These are phyloP conservation scores for Cromileptes altivelis DNA, from an alignment of 2,113 vertebrate genomes.

Conservation along the genomic window DNA sequence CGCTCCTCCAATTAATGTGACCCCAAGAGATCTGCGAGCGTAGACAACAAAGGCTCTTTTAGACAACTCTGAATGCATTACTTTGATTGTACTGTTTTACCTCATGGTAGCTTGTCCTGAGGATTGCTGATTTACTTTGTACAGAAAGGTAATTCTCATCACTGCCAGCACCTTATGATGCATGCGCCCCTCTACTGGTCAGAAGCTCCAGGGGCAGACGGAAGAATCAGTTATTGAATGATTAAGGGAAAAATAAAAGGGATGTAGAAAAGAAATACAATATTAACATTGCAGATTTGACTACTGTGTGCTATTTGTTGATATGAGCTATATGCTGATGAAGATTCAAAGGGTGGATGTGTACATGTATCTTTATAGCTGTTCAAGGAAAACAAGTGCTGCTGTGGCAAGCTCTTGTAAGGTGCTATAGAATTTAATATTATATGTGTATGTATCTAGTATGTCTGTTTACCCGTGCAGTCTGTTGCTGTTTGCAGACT, in stretches of 20 bases:
- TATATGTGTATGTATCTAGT: neutral
- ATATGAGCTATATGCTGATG: neutral
- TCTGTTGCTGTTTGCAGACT: conserved; percentile 24
- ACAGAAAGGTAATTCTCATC: conserved; percentile 20
- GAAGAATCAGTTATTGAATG: conserved; percentile 7
- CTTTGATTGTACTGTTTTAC: conserved; percentile 31
- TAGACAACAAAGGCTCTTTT: conserved; percentile 12
- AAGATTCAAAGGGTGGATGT: conserved; percentile 19
- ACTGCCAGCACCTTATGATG: conserved; percentile 19
- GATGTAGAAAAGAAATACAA: conserved; percentile 4
- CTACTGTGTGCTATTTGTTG: neutral
- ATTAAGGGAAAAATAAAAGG: conserved; percentile 12
- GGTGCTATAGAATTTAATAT: conserved; percentile 1
- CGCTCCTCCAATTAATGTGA: conserved; percentile 89
- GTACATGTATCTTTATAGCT: neutral
- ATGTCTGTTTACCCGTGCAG: neutral
- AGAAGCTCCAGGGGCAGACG: neutral
- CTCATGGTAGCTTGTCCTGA: conserved; percentile 25
- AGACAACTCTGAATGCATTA: conserved; percentile 40
- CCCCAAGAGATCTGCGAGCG: neutral
- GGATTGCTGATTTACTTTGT: conserved; percentile 29
- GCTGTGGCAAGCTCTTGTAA: neutral
- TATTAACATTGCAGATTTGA: neutral
- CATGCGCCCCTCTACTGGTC: conserved; percentile 10
- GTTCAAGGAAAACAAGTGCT: conserved; percentile 1